A percentile compares a stretch with the other conserved stretches of the same genome.
phyloP scores from a whole-genome alignment of 2,113 vertebrate genomes.

The Platichthys flesus region DNA sequence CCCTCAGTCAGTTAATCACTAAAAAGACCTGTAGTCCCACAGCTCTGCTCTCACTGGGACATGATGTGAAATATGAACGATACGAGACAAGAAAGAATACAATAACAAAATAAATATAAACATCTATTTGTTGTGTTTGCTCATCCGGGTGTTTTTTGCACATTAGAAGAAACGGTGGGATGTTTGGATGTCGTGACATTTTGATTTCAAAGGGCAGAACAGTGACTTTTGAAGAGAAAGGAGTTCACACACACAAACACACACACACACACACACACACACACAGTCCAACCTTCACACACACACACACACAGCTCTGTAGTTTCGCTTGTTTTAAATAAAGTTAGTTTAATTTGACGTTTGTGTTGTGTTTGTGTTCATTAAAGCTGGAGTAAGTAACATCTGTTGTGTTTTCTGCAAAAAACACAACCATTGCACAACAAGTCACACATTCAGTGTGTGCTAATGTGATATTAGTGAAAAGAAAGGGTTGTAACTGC shows the following conservation, averaged over 20 bases:
- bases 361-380: too few relatives aligned
- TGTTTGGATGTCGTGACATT: conserved; percentile 18
- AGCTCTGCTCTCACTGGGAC: too few relatives aligned
- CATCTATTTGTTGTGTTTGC: neutral
- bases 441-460: too few relatives aligned
- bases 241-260: neutral
- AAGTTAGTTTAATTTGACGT: too few relatives aligned
- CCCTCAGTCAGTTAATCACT: too few relatives aligned
- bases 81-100: too few relatives aligned
- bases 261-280: neutral
- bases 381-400: too few relatives aligned
- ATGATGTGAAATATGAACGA: too few relatives aligned
- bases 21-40: too few relatives aligned
- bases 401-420: too few relatives aligned
- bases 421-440: too few relatives aligned
- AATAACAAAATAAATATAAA: neutral
- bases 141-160: neutral
- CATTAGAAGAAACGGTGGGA: neutral
- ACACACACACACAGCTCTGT: neutral
- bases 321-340: too few relatives aligned
- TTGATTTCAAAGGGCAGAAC: conserved; percentile 42
- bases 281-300: neutral
- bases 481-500: neutral
- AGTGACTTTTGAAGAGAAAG: conserved; percentile 33
- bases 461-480: neutral